Evolutionary conservation across 1,140 invertebrate species (phyloP).

Genomic region (Bombus consobrinus): DNA sequence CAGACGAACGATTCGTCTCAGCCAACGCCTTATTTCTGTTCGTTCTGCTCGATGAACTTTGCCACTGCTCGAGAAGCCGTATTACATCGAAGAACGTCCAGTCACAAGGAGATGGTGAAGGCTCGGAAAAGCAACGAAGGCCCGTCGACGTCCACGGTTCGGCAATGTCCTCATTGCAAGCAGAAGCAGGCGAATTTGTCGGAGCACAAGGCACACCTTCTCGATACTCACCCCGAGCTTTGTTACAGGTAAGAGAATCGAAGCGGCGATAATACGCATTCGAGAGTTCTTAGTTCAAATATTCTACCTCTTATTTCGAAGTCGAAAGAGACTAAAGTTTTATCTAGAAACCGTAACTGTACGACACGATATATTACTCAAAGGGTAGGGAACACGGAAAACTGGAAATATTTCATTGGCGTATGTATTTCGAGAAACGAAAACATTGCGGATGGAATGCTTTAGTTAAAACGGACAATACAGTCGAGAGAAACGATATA

Average conservation of each 20-base stretch:
- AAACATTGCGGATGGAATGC: no score
- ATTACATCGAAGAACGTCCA: constrained; percentile 86
- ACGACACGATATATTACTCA: no score
- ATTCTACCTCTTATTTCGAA: no score
- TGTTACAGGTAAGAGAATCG: constrained; percentile 80
- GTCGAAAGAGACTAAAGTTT: no score
- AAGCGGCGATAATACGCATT: background rate
- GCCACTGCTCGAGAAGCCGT: constrained; percentile 85
- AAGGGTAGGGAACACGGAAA: no score
- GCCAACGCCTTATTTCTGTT: constrained; percentile 85
- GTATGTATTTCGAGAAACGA: no score
- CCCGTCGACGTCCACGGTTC: constrained; percentile 57
- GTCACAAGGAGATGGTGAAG: constrained; percentile 84
- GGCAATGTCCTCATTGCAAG: constrained; percentile 86
- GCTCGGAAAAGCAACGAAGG: constrained; percentile 74
- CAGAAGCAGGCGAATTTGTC: constrained; percentile 82
- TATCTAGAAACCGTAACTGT: no score
- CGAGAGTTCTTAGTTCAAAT: no score
- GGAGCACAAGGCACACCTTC: constrained; percentile 87
- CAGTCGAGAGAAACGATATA: no score
- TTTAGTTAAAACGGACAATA: no score
- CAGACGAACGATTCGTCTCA: constrained; percentile 64
- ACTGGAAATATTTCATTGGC: no score
- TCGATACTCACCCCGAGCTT: constrained; percentile 85
- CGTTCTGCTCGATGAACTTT: constrained; percentile 87